Base-by-base conservation (phyloP, 2,797 vertebrate genomes). In the Tauraco hartlaubi region DNA sequence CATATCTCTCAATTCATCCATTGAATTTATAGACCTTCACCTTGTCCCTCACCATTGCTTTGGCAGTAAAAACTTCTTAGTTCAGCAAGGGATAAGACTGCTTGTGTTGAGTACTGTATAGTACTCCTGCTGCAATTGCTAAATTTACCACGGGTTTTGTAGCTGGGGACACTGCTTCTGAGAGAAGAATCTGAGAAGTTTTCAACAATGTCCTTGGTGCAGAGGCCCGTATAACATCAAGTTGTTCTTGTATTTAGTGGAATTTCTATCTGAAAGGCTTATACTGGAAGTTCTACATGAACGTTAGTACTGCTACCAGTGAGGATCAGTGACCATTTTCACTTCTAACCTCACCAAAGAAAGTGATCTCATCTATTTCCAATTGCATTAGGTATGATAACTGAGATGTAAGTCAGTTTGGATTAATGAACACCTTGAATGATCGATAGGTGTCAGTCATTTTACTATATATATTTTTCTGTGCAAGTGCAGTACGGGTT, bases 41-140 rank as follows among this genome's bases (percentile, higher is more conserved):
- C 49, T 86, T 95, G 90, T 88, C 56, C 46, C 43, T 96, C 67
- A 74, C 13, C 1, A 0, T 55, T 90, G 56, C 37, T 94, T 56
- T 86, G 76, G 52, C 43, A 91, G 35, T 64, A 72, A 69, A 80
- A 96, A 48, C 56, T 63, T 92, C 78, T 82, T 88, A 91, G 43
- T 95, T 96, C 76, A 63, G n/a, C 29, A 71, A 44, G 63, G 28
- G 39, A 22, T 77, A 39, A 61, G 81, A 55, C 26, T 92, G 21
- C 39, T 72, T 49, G 31, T 75, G 39, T 54, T 46, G 66, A 63
- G 82, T 59, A 69, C 13, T 74, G 20, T 66, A 23, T 5, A 63
- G 37, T 66, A 41, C 3, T 81, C 21, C 31, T 71, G 28, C 43
- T 66, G 49, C 41, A 71, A 20, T 4, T 66, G 54, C 14, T 68